Evolutionary conservation across 2,113 vertebrate species (phyloP), one percentile per base, ranked within the genome.

Genomic region (Sceloporus tristichus): DNA sequence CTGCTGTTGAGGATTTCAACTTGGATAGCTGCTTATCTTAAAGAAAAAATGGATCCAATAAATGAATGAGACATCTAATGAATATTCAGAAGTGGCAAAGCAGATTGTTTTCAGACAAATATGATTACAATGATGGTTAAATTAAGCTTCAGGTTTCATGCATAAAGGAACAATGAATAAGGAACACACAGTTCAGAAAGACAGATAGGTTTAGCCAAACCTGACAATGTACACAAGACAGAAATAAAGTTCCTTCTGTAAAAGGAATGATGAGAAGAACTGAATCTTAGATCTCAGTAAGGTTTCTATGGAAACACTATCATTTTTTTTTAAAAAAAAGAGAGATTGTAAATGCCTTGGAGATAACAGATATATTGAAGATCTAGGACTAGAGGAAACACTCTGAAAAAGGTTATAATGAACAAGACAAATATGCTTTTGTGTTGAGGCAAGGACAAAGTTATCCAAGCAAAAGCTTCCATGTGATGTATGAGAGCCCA

Each of bases 291-390:
- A 85, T 93, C 89, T 93, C 89, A 90, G 53, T 85, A 88, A 88
- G 75, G 97, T 97, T 97, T 95, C 96, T 95, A 97, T 97, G 96
- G 97, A 96, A 97, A 97, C 96, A 48, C 79, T 54, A 1, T 9
- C 77, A 92, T 27, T 70, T 81, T 90, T 54, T 65, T 91, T 96
- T 95, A 95, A 94, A 83, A 59, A 59, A 56, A 92, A 94, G 93
- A 86, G 42, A 56, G 18, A 9, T 10, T 68, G 68, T 40, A 93
- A 95, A 94, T 40, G 91, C 91, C 89, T 93, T 56, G 83, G 87
- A 59, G 87, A 93, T 5, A 54, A 94, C 90, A 0, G 87, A 91
- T 91, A 87, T 79, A 87, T 82, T 81, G 68, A 95, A 93, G 74
- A 92, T 91, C 92, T 94, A 90, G 48, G 87, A 93, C 92, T 81